These are phyloP conservation scores for Emesis furor DNA, from an alignment of 2,888 invertebrate species.

Conservation along the genomic window DNA sequence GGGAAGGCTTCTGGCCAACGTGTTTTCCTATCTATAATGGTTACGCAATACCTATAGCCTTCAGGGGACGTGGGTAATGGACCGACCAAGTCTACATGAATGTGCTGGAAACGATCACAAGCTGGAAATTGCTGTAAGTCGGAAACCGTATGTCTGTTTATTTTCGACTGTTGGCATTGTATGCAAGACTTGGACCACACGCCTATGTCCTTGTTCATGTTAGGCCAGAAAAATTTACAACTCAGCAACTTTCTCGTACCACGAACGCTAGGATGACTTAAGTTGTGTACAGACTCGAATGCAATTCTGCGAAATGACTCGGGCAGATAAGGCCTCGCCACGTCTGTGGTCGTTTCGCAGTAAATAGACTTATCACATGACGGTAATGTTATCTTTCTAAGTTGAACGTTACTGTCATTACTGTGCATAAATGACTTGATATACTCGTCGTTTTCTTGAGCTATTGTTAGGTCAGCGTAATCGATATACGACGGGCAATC, in stretches of 20 bases:
- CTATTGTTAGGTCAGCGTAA: neutral
- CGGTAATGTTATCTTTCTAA: neutral
- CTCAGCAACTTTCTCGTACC: constrained; percentile 26
- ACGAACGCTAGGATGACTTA: constrained; percentile 35
- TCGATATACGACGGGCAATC: neutral
- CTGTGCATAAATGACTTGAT: neutral
- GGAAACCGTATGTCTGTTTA: too few species aligned
- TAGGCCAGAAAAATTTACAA: constrained; percentile 41
- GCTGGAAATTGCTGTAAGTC: constrained; percentile 28
- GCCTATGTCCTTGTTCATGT: constrained; percentile 37
- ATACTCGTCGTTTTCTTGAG: neutral
- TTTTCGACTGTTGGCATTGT: neutral
- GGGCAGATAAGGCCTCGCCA: constrained; percentile 1
- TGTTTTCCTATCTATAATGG: constrained; percentile 64
- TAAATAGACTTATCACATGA: neutral
- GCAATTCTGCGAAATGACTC: constrained; percentile 2
- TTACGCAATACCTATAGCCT: constrained; percentile 67
- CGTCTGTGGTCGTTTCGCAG: neutral
- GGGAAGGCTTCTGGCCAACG: constrained; percentile 71
- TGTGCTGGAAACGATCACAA: constrained; percentile 58
- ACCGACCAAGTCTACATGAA: constrained; percentile 62
- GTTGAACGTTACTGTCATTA: neutral
- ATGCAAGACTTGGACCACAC: constrained; percentile 45
- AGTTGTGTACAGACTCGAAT: constrained; percentile 1
- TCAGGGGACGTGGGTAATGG: constrained; percentile 52